Percentiles rank a stretch among this genome's conserved stretches.
Conservation (phyloP, 2,113 vertebrate species). For the Bagarius yarrelli region DNA sequence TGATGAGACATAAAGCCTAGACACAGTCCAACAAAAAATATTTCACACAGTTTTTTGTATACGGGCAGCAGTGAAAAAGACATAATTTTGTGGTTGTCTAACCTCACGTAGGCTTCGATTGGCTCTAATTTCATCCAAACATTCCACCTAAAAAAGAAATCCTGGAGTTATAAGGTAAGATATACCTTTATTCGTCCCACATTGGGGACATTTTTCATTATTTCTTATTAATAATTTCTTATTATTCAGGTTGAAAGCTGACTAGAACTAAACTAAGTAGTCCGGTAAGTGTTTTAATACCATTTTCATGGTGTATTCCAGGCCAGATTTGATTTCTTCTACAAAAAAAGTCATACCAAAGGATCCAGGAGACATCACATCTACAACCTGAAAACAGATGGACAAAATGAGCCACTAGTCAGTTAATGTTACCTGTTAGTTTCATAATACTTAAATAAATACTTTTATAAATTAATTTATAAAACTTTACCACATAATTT, state of each 20-base stretch:
- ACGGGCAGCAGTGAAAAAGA: background rate
- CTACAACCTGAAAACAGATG: constrained; percentile 27
- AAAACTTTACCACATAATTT: constrained; percentile 14
- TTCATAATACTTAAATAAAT: background rate
- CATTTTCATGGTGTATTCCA: constrained; percentile 35
- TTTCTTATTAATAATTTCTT: too few species aligned
- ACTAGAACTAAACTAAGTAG: background rate
- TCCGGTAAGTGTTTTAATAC: background rate
- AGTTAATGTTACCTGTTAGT: background rate
- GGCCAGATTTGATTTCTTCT: background rate
- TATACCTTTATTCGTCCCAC: too few species aligned
- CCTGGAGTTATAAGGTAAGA: background rate
- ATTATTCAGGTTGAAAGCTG: background rate
- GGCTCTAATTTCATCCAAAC: constrained; percentile 62
- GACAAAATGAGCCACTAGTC: background rate
- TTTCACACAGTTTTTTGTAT: too few species aligned
- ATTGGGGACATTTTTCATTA: too few species aligned
- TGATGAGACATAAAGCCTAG: constrained; percentile 57
- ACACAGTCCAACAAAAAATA: background rate
- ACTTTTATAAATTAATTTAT: background rate
- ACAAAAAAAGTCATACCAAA: constrained; percentile 23
- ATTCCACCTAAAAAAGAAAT: constrained; percentile 64
- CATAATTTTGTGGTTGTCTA: constrained; percentile 15
- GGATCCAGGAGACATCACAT: constrained; percentile 5
- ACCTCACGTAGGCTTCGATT: constrained; percentile 66